phyloP scores from a whole-genome alignment of 2,113 vertebrate species.

The Brachirus orientalis region DNA sequence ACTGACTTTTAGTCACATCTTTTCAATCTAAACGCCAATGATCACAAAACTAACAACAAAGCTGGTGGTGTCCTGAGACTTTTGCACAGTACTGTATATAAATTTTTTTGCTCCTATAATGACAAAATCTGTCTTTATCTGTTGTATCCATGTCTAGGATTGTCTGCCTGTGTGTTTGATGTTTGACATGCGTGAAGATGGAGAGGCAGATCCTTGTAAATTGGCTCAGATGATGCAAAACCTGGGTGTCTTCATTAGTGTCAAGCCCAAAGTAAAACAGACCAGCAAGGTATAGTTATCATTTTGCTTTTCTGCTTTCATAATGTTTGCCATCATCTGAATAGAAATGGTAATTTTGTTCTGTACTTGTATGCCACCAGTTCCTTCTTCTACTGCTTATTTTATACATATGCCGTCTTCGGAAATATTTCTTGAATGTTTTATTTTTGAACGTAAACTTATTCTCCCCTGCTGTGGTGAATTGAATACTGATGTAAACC shows the following conservation, averaged over 20 bases:
- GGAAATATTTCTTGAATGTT: slow-evolving; percentile 15
- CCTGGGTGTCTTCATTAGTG: slow-evolving; percentile 83
- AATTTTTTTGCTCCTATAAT: neutral
- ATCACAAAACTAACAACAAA: no score
- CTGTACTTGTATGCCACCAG: neutral
- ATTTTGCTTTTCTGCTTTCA: neutral
- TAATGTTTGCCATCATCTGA: neutral
- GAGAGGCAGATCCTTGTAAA: slow-evolving; percentile 72
- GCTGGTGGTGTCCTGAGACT: no score
- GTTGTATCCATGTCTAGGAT: slow-evolving; percentile 68
- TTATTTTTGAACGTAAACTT: slow-evolving; percentile 16
- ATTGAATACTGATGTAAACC: slow-evolving; percentile 26
- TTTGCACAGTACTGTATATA: no score
- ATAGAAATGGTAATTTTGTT: neutral
- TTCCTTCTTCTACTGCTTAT: neutral
- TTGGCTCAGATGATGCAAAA: slow-evolving; percentile 84
- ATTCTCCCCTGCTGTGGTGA: neutral
- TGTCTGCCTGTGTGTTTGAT: slow-evolving; percentile 85
- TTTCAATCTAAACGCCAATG: no score
- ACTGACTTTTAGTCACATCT: no score
- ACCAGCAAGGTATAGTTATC: slow-evolving; percentile 77
- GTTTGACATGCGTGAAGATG: slow-evolving; percentile 85
- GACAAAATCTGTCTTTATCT: neutral
- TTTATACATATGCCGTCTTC: neutral
- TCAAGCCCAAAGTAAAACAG: slow-evolving; percentile 85